These are phyloP conservation scores for Lepus oiostolus DNA, from an alignment of 2,797 vertebrate genomes.

Conservation along the genomic window DNA sequence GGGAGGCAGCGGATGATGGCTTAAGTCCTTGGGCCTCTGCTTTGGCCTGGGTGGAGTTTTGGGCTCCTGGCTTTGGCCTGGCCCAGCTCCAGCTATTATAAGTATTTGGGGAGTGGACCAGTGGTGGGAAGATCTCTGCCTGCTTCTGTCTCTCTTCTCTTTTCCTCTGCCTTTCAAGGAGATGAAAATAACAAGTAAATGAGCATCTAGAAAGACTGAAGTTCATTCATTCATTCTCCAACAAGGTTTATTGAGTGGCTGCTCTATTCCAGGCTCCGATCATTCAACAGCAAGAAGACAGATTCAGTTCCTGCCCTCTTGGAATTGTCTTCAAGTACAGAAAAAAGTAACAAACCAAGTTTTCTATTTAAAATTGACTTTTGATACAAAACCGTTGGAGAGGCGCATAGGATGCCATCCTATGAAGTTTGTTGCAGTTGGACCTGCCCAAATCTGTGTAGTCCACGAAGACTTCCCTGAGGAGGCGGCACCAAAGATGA, in stretches of 20 bases:
- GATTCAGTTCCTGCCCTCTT: background rate
- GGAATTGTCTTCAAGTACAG: slow-evolving; percentile 3
- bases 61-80: too few relatives aligned
- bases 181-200: too few relatives aligned
- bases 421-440: background rate
- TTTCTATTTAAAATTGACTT: slow-evolving; percentile 17
- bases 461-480: background rate
- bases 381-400: background rate
- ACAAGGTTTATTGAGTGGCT: background rate
- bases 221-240: background rate
- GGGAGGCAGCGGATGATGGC: too few relatives aligned
- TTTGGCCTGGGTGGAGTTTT: too few relatives aligned
- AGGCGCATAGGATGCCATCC: background rate
- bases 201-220: background rate
- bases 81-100: too few relatives aligned
- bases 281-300: background rate
- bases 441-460: background rate
- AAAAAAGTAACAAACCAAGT: background rate
- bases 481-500: background rate
- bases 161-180: too few relatives aligned
- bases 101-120: too few relatives aligned
- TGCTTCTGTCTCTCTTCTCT: too few relatives aligned
- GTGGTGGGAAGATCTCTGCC: too few relatives aligned
- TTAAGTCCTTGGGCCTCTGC: too few relatives aligned
- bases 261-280: background rate